phyloP scores from a whole-genome alignment of 2,113 vertebrate species.

The Dascyllus trimaculatus region DNA sequence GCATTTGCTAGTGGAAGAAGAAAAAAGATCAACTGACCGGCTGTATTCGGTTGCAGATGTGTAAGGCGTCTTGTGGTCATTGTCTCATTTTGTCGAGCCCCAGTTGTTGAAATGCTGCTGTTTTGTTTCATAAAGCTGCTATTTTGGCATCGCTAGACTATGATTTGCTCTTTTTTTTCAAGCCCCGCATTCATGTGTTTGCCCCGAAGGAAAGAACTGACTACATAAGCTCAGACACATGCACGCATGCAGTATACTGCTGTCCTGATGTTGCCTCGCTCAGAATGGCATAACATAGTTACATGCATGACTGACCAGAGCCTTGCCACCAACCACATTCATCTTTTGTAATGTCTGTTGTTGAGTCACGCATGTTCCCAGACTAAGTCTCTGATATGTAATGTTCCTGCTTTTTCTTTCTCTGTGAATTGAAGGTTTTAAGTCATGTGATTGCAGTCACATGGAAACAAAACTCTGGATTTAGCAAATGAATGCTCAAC shows the following conservation, averaged over 20 bases:
- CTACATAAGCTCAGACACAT: neutral
- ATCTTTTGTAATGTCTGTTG: neutral
- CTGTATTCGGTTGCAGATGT: slow-evolving; percentile 3
- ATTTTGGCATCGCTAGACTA: slow-evolving; percentile 23
- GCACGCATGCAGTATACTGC: neutral
- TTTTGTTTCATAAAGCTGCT: neutral
- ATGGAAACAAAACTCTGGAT: slow-evolving; percentile 13
- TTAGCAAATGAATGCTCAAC: neutral
- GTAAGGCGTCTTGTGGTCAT: neutral
- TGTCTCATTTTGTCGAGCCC: neutral
- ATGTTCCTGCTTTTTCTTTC: slow-evolving; percentile 13
- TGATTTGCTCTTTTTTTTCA: neutral
- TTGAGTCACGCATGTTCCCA: slow-evolving; percentile 3
- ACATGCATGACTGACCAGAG: slow-evolving; percentile 11
- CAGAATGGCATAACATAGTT: slow-evolving; percentile 25
- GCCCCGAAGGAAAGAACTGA: slow-evolving; percentile 1
- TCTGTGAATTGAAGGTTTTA: neutral
- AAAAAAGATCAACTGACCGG: neutral
- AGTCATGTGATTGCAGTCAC: slow-evolving; percentile 39
- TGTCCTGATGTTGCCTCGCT: slow-evolving; percentile 33
- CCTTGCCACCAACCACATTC: neutral
- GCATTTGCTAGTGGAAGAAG: neutral
- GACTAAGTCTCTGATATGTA: too few species aligned
- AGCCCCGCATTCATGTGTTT: slow-evolving; percentile 11
- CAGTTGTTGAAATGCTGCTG: neutral